phyloP scores from a whole-genome alignment of 2,888 invertebrate species.

The Apocheima hispidaria region DNA sequence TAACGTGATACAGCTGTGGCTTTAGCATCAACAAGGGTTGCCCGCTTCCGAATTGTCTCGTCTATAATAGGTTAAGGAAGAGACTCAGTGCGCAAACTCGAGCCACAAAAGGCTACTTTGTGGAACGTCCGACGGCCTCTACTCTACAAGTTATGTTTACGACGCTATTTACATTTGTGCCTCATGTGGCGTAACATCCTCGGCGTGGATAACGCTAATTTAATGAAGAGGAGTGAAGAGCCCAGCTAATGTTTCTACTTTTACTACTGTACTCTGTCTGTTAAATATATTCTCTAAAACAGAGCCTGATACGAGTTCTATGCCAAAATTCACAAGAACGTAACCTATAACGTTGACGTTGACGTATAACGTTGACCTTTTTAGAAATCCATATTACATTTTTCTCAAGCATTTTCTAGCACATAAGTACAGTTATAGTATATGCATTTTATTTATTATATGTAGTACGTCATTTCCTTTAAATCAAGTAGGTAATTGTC shows the following conservation, averaged over 20 bases:
- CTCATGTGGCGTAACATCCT: slow-evolving; percentile 34
- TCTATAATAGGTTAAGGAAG: slow-evolving; percentile 63
- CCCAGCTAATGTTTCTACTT: not conserved
- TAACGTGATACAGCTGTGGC: slow-evolving; percentile 3
- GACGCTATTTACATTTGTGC: slow-evolving; percentile 41
- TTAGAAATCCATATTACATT: not conserved
- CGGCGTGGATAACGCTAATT: slow-evolving; percentile 20
- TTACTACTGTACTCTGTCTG: too few relatives aligned
- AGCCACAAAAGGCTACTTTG: slow-evolving; percentile 54
- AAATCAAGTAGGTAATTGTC: too few relatives aligned
- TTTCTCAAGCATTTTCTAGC: not conserved
- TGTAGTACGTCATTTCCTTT: too few relatives aligned
- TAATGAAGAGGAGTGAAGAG: slow-evolving; percentile 13
- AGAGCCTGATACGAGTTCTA: too few relatives aligned
- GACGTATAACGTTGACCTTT: not conserved
- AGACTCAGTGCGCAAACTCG: slow-evolving; percentile 64
- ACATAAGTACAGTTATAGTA: too few relatives aligned
- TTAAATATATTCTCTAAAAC: too few relatives aligned
- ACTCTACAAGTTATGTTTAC: slow-evolving; percentile 44
- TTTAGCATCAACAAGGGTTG: slow-evolving; percentile 20
- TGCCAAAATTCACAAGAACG: too few relatives aligned
- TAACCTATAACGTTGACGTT: too few relatives aligned
- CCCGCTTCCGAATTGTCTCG: slow-evolving; percentile 55
- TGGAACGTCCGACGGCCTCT: slow-evolving; percentile 46
- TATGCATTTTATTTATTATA: too few relatives aligned